phyloP scores from a whole-genome alignment of 2,113 vertebrate genomes.

The Petrocephalus microphthalmus region DNA sequence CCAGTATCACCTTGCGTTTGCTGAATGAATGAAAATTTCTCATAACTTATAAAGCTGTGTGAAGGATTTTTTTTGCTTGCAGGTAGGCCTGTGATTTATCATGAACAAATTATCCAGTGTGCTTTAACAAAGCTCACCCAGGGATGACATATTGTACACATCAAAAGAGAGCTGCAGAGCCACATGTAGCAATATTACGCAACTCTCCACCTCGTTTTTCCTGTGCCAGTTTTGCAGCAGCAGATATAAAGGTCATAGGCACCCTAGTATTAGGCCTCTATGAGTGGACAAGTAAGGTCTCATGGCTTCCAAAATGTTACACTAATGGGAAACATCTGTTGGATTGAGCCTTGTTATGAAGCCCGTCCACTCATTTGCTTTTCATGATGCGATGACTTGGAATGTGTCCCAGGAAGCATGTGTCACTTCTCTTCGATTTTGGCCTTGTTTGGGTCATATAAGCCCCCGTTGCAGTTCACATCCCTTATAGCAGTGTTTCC shows the following conservation, averaged over 20 bases:
- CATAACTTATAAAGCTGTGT: neutral
- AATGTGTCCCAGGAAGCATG: neutral
- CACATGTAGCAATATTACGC: neutral
- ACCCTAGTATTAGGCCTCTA: neutral
- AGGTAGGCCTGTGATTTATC: neutral
- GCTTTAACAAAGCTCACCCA: neutral
- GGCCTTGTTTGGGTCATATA: neutral
- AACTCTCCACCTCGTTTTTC: neutral
- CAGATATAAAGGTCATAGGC: neutral
- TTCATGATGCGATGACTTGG: neutral
- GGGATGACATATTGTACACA: neutral
- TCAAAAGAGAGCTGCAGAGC: neutral
- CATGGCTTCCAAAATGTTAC: neutral
- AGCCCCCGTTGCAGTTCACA: neutral
- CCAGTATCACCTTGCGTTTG: neutral
- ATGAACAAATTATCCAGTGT: neutral
- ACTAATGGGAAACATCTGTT: neutral
- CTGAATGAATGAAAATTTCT: neutral
- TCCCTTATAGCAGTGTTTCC: neutral
- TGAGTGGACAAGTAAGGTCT: neutral
- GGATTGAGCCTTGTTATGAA: neutral
- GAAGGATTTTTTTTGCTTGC: neutral
- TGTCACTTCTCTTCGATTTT: neutral
- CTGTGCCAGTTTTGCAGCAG: neutral
- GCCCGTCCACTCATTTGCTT: neutral